Conservation (phyloP, 2,797 vertebrate species). For the Peromyscus melanophrys region DNA sequence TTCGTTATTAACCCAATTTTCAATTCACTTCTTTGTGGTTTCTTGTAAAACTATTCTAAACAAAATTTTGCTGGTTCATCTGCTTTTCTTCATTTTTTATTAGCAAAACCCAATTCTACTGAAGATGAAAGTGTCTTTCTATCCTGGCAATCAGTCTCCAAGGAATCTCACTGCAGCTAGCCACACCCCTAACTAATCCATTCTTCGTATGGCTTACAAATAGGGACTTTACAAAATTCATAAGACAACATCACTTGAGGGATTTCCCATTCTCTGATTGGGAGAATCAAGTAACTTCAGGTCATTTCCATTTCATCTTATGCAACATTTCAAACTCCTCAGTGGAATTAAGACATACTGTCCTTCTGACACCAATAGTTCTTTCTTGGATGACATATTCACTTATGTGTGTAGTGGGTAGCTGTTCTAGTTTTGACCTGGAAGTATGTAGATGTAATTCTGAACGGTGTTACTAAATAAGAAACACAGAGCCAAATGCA, state of each 20-base stretch:
- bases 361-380: neutral
- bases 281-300: neutral
- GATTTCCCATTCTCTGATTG: neutral
- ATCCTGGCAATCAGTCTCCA: neutral
- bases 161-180: neutral
- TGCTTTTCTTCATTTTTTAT: constrained; percentile 2
- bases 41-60: constrained; percentile 48
- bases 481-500: too few relatives aligned
- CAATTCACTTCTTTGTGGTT: neutral
- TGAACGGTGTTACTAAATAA: too few relatives aligned
- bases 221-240: neutral
- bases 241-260: neutral
- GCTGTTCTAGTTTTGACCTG: too few relatives aligned
- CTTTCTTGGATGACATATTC: neutral
- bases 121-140: neutral
- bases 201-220: neutral
- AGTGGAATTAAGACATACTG: neutral
- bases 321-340: neutral
- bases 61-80: neutral
- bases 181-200: neutral
- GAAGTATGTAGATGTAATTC: too few relatives aligned
- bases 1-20: constrained; percentile 1
- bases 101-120: neutral
- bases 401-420: neutral
- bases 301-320: neutral